Percentiles rank a stretch among this genome's conserved stretches.
phyloP scores from a whole-genome alignment of 2,113 vertebrate species.

The Lasiurus borealis region DNA sequence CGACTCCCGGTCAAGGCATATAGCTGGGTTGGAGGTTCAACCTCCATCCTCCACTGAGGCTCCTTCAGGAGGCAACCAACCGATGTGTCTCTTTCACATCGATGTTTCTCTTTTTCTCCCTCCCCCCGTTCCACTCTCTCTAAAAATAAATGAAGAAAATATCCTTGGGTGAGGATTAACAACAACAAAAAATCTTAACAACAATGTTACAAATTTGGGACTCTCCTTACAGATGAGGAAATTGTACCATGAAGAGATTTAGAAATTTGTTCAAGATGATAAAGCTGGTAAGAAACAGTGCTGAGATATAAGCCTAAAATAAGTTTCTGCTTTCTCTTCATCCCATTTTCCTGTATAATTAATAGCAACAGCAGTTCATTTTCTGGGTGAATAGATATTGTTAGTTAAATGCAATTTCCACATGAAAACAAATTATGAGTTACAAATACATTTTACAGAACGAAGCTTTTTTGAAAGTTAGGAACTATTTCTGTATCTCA shows the following conservation, averaged over 20 bases:
- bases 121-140: too few relatives aligned
- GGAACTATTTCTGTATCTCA: neutral
- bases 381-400: slow-evolving; percentile 23
- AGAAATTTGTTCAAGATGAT: neutral
- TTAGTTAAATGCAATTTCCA: slow-evolving; percentile 17
- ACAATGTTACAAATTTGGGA: neutral
- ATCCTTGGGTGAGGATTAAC: too few relatives aligned
- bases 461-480: neutral
- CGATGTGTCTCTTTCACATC: too few relatives aligned
- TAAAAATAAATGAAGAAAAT: too few relatives aligned
- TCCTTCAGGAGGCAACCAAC: too few relatives aligned
- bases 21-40: too few relatives aligned
- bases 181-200: neutral
- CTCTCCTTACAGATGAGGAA: neutral
- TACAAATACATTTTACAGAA: slow-evolving; percentile 33
- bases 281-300: neutral
- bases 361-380: neutral
- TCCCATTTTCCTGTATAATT: neutral
- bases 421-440: slow-evolving; percentile 27
- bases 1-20: too few relatives aligned
- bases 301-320: neutral
- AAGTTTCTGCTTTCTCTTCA: neutral
- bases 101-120: too few relatives aligned
- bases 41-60: too few relatives aligned
- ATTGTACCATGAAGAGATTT: neutral